Evolutionary conservation across 2,888 invertebrate genomes (phyloP).

Genomic region (Abscondita cerata): DNA sequence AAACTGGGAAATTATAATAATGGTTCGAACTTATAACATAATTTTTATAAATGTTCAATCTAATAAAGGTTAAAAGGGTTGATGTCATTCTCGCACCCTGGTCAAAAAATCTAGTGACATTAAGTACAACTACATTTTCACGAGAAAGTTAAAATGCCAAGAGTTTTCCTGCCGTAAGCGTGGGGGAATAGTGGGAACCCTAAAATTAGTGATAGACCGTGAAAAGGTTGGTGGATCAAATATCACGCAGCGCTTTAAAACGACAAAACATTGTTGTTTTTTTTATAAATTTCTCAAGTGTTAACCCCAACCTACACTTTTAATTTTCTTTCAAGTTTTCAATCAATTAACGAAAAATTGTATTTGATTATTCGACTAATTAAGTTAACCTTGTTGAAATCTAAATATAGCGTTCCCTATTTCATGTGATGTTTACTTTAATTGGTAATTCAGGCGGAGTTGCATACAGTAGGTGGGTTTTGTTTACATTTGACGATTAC

Average conservation of each 20-base stretch:
- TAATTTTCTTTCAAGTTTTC: constrained; percentile 2
- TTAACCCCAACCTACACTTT: no score
- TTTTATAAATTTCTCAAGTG: no score
- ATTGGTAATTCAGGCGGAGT: constrained; percentile 21
- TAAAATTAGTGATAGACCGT: constrained; percentile 25
- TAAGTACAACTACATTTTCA: constrained; percentile 36
- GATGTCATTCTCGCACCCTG: constrained; percentile 17
- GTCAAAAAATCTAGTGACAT: constrained; percentile 38
- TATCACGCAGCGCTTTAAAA: constrained; percentile 17
- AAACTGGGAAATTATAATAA: no score
- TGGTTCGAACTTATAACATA: no score
- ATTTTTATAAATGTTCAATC: not conserved
- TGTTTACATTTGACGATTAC: constrained; percentile 22
- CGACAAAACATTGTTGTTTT: constrained; percentile 15
- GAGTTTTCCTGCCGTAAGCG: constrained; percentile 28
- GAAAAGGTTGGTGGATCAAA: constrained; percentile 30
- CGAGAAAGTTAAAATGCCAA: constrained; percentile 44
- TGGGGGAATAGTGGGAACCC: constrained; percentile 18
- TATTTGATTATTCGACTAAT: constrained; percentile 28
- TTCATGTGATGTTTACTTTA: constrained; percentile 25
- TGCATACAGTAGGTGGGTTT: constrained; percentile 3
- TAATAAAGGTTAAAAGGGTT: constrained; percentile 26
- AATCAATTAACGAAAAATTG: constrained; percentile 3
- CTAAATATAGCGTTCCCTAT: constrained; percentile 23
- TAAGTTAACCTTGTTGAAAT: constrained; percentile 26